Conservation (phyloP, 1,140 invertebrate species). For the Hyles euphorbiae region DNA sequence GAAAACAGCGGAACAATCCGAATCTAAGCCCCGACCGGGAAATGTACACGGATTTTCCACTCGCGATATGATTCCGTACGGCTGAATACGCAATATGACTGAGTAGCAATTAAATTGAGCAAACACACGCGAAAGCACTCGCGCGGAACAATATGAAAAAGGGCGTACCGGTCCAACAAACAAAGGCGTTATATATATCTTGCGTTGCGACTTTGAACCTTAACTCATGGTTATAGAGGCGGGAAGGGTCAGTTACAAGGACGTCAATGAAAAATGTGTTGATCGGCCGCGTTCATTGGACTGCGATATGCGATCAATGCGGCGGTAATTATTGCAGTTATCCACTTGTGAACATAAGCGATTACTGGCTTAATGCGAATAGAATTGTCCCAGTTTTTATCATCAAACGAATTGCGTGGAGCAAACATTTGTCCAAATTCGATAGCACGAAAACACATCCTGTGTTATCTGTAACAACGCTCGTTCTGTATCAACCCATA, state of each 20-base stretch:
- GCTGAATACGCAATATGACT: constrained; percentile 52
- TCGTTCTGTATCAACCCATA: no score
- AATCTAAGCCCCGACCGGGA: constrained; percentile 2
- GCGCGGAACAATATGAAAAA: constrained; percentile 60
- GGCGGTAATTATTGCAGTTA: constrained; percentile 9
- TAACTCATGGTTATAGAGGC: no score
- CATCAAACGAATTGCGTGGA: no score
- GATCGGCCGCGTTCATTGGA: constrained; percentile 14
- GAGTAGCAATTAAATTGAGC: constrained; percentile 69
- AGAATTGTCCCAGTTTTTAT: no score
- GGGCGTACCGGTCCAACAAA: constrained; percentile 38
- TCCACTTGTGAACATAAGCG: no score
- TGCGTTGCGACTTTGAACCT: constrained; percentile 13
- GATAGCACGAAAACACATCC: no score
- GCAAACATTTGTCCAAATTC: no score
- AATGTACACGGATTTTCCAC: constrained; percentile 30
- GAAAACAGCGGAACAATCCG: constrained; percentile 5
- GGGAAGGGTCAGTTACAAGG: no score
- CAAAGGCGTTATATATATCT: constrained; percentile 35
- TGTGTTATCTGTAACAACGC: no score
- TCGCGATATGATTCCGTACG: constrained; percentile 50
- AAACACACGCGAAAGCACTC: constrained; percentile 54
- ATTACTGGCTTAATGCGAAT: no score
- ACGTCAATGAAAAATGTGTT: constrained; percentile 10
- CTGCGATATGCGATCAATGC: constrained; percentile 12